Conservation (phyloP, 2,888 invertebrate genomes). For the Dione juno region DNA sequence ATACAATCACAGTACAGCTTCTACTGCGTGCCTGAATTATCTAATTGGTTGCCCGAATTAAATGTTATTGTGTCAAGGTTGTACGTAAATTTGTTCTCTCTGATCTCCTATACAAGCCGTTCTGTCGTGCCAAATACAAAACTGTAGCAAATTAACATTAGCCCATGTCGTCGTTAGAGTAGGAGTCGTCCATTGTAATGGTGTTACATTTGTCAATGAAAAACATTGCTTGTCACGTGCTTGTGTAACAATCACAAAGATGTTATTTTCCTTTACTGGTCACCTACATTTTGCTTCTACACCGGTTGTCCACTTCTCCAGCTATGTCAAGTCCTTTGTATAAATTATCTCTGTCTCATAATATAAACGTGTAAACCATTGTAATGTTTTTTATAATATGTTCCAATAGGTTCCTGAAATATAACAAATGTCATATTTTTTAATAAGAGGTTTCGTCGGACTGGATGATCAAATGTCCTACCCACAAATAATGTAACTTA, state of each 20-base stretch:
- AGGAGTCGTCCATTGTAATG: slow-evolving; percentile 47
- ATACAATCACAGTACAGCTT: slow-evolving; percentile 65
- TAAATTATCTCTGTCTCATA: no score
- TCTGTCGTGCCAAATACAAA: slow-evolving; percentile 60
- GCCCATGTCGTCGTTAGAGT: slow-evolving; percentile 43
- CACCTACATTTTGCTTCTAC: neutral
- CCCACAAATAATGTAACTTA: no score
- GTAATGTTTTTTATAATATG: no score
- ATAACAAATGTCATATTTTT: no score
- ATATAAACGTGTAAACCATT: no score
- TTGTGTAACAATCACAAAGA: neutral
- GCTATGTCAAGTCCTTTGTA: neutral
- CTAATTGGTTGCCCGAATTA: slow-evolving; percentile 73
- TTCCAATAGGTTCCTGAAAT: no score
- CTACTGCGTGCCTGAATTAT: slow-evolving; percentile 59
- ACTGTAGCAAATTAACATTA: slow-evolving; percentile 52
- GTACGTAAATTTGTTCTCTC: slow-evolving; percentile 49
- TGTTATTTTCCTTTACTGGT: neutral
- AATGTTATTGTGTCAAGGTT: slow-evolving; percentile 81
- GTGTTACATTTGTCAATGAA: slow-evolving; percentile 22
- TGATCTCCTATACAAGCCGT: slow-evolving; percentile 57
- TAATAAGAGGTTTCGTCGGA: no score
- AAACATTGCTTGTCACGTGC: neutral
- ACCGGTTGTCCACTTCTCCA: neutral
- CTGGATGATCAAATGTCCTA: no score